Evolutionary conservation across 2,797 vertebrate genomes (phyloP), one percentile per base, ranked within the genome.

Genomic region (Cyclura pinguis): DNA sequence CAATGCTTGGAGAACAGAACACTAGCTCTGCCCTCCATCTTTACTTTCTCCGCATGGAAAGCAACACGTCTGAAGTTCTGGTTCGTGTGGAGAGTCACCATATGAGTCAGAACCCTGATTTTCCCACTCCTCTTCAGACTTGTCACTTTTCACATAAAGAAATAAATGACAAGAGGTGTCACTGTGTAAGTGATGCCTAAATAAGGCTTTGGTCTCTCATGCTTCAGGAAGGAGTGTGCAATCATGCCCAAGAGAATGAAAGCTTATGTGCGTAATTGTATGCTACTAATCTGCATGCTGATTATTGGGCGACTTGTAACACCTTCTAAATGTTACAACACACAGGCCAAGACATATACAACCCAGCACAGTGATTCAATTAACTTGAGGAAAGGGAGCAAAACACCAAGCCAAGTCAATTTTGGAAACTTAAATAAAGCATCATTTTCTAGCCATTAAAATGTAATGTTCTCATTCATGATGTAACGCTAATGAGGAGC

Each of bases 301-400:
- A 76, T 84, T 84, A 62, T n/a, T 1, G 80, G 89, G 35, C 84
- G 35, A 82, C 81, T 86, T 81, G 42, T 72, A 76, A 32, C 57
- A 24, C 6, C 4, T 38, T 47, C 84, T 76, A 32, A 62, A 90
- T 74, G 38, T 52, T 74, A 47, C 57, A 62, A 86, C 5, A 29
- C 24, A 50, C 38, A 82, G 42, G 89, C 85, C 3, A 59, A 76
- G 42, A 32, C 38, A 90, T 29, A 57, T 38, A 81, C 13, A 50
- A 88, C 18, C 47, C 3, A 38, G 78, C n/a, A 73, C 47, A 29
- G 4, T 29, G 80, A 88, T 83, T 59, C 87, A 47, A 57, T 57
- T 74, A n/a, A 35, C 78, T 67, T 18, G 55, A 50, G 67, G 27
- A 50, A 74, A 80, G 67, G 62, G 27, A 74, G 57, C 9, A 14